These are phyloP conservation scores for Sarotherodon lohbergeri DNA, from an alignment of 2,113 vertebrate species.

Conservation along the genomic window DNA sequence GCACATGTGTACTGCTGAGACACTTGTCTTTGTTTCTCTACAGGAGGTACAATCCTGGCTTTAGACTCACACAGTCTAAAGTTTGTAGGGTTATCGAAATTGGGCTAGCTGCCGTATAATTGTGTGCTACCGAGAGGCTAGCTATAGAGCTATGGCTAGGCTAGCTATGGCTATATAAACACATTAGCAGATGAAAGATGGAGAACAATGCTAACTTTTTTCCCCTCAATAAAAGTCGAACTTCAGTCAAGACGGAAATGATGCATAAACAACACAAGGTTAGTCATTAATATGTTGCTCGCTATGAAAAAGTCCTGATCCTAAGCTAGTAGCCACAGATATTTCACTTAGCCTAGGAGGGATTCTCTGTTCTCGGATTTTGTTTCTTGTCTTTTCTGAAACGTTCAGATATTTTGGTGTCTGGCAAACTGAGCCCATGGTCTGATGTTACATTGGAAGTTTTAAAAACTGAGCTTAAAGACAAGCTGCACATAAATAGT, in stretches of 20 bases:
- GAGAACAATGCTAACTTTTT: neutral
- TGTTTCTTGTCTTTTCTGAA: neutral
- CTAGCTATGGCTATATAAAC: neutral
- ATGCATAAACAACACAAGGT: neutral
- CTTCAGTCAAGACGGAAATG: neutral
- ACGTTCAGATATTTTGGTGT: neutral
- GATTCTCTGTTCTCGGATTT: neutral
- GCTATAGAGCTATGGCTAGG: neutral
- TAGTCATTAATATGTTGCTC: neutral
- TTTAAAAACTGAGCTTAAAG: neutral
- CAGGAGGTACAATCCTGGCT: conserved; percentile 8
- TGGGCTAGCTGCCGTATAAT: neutral
- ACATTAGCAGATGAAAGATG: neutral
- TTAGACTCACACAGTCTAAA: neutral
- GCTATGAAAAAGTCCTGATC: neutral
- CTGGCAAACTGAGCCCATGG: neutral
- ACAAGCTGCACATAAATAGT: neutral
- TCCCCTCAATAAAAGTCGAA: neutral
- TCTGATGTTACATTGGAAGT: neutral
- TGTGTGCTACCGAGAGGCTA: neutral
- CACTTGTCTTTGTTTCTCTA: conserved; percentile 31
- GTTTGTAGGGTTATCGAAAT: neutral
- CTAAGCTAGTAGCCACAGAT: neutral
- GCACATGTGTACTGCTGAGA: neutral
- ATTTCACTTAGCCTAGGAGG: neutral